Base-by-base conservation (phyloP, 2,113 vertebrate species). In the Strix uralensis region DNA sequence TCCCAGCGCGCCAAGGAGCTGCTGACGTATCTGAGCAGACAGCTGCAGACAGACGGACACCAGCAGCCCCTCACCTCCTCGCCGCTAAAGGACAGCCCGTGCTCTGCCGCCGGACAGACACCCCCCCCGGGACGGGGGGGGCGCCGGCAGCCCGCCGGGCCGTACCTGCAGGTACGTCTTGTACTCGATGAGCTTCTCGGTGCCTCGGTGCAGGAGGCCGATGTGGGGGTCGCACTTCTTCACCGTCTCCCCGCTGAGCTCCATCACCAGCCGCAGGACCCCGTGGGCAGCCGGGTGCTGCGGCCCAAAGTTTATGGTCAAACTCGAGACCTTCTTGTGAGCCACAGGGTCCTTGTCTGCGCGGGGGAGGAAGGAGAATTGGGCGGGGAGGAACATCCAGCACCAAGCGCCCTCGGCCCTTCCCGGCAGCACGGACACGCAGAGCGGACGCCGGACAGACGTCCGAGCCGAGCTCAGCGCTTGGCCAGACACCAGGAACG, bases 271-370 rank as follows among this genome's bases (percentile, higher is more conserved):
- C 4, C 99, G 98, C 77, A 99, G 97, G 26, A 99, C 99, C 0
- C 99, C 99, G 1, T 99, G 99, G 9, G 99, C 99, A 0, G 99
- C 99, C 0, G 99, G 99, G 92, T 99, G 99, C 98, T 99, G 99
- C 2, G 99, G 99, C 9, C 99, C 99, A 5, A 99, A 99, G 97
- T 99, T 99, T 34, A 99, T 97, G 47, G 99, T 99, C 81, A 99
- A 92, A 85, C 98, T 99, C 84, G 99, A 97, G 22, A 99, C 98
- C 2, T 98, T 91, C 82, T 98, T 98, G 66, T 99, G 98, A 29
- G 97, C 97, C 8, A 96, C 74, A 15, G 99, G 98, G 70, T 99
- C 99, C 86, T 98, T 98, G 97, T 99, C 99, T 99, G 98, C 29
- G 11, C 13, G 7, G 58, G 66, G 72, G 7, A 38, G 46, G 34